These are phyloP conservation scores for Drosophila fulvimacula DNA, from an alignment of 2,888 invertebrate species.

Conservation along the genomic window DNA sequence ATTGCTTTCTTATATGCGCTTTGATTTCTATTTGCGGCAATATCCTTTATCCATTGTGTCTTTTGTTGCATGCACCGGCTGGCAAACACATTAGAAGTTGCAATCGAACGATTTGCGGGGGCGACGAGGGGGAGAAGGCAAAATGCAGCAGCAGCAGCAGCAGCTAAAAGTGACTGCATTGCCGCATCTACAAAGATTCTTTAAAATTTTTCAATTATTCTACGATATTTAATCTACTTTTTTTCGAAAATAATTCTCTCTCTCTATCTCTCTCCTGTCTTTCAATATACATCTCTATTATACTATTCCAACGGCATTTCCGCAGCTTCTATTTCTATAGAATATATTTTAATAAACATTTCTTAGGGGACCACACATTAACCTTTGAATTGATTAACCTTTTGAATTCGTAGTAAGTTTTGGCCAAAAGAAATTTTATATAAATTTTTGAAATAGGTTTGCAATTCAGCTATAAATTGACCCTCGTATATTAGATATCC, in stretches of 20 bases:
- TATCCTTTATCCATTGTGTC: constrained; percentile 48
- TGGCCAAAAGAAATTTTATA: background rate
- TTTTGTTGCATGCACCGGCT: constrained; percentile 80
- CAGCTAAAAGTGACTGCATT: constrained; percentile 44
- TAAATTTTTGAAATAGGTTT: too few relatives aligned
- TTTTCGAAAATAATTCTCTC: background rate
- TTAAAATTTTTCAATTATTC: constrained; percentile 40
- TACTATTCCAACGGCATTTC: constrained; percentile 12
- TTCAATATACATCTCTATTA: background rate
- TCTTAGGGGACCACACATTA: constrained; percentile 28
- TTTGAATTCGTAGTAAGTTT: background rate
- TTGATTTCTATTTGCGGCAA: constrained; percentile 80
- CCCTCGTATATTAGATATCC: too few relatives aligned
- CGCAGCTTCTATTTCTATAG: background rate
- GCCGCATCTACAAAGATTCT: constrained; percentile 29
- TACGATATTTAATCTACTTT: constrained; percentile 30
- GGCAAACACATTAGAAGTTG: constrained; percentile 74
- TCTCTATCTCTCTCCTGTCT: background rate
- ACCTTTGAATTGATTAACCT: too few relatives aligned
- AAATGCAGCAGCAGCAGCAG: constrained; percentile 4
- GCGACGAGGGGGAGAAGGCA: background rate
- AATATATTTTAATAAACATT: background rate
- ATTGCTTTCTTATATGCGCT: constrained; percentile 73
- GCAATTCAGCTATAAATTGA: too few relatives aligned
- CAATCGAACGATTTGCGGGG: constrained; percentile 30